Evolutionary conservation across 30 jellyfish, hydroid and myxozoan genomes (phyloP).

Genomic region (Morbakka virulenta): DNA sequence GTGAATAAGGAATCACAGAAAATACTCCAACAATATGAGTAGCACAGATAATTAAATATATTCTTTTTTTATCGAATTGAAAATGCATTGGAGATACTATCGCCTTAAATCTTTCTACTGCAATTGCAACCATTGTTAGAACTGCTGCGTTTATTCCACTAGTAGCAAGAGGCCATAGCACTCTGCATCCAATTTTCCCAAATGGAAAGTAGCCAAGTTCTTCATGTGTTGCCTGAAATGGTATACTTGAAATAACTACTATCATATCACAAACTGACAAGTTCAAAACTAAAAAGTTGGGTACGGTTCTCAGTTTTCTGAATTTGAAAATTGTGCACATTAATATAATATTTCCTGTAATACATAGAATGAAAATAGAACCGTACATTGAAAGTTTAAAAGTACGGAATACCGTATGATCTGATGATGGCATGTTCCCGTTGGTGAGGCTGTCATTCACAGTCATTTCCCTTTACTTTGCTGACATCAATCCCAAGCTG

Average conservation of each 20-base stretch:
- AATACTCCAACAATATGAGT: background rate
- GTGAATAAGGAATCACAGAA: constrained; percentile 22
- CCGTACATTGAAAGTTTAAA: background rate
- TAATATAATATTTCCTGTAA: constrained; percentile 26
- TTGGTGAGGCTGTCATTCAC: too few relatives aligned
- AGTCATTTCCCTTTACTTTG: too few relatives aligned
- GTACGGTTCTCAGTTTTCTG: constrained; percentile 11
- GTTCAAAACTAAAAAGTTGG: constrained; percentile 23
- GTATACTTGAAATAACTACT: constrained; percentile 17
- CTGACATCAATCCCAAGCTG: too few relatives aligned
- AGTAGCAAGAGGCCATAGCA: constrained; percentile 34
- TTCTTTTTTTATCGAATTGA: background rate
- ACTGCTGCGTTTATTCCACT: constrained; percentile 3
- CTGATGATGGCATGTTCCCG: background rate
- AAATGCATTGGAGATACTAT: background rate
- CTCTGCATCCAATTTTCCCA: constrained; percentile 18
- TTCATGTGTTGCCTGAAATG: background rate
- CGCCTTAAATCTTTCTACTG: constrained; percentile 34
- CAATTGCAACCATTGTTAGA: constrained; percentile 31
- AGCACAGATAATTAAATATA: background rate
- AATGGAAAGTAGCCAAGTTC: constrained; percentile 1
- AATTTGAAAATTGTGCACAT: constrained; percentile 17
- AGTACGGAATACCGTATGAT: background rate
- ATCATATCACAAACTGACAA: constrained; percentile 30
- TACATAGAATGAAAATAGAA: background rate